Base-by-base conservation (phyloP, 1,140 invertebrate genomes). In the Nephila pilipes region DNA sequence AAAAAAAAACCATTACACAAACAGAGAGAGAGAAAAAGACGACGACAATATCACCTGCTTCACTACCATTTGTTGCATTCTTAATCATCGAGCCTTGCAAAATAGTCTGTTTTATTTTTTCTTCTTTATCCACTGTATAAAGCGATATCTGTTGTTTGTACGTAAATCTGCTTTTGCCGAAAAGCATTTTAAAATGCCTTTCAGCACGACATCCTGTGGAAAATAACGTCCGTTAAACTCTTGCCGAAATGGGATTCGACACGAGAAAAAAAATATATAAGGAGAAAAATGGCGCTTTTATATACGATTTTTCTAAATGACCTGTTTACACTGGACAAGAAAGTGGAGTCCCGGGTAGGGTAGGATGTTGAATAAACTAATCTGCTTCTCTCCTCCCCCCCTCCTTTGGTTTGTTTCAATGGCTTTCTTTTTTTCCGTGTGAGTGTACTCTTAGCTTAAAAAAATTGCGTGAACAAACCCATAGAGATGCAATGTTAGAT, bases 31-130 rank as follows among this genome's bases (percentile, higher is more conserved):
- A 75, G 18, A 32, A 75, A 75, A 75, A 29, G 29, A 36, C 69
- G 25, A 32, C 18, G 83, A 60, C 54, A 58, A 58, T 36, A 85
- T 85, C 54, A 85, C 29, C 83, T 85, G 57, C 83, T 57, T 57
- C 83, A 36, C 18, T 85, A 18, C 25, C 83, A 85, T 85, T 85
- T 85, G 83, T 85, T 85, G 83, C 55, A 58, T 85, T 85, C 83
- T 85, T 85, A 85, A 85, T 85, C 83, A 60, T 29, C 14, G 55
- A 29, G 18, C n/a, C 83, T 85, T 85, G 54, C 29, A 58, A 85
- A 85, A 85, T 32, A 58, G 65, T 12, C 0, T 14, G 14, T 36
- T 75, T 75, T 75, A 75, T 75, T 75, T 75, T 75, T 75, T 75
- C 29, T 75, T 0, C 18, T 75, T 75, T 32, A 16, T 36, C 32